Evolutionary conservation across 2,113 vertebrate genomes (phyloP).

Genomic region (Lepidothrix coronata): DNA sequence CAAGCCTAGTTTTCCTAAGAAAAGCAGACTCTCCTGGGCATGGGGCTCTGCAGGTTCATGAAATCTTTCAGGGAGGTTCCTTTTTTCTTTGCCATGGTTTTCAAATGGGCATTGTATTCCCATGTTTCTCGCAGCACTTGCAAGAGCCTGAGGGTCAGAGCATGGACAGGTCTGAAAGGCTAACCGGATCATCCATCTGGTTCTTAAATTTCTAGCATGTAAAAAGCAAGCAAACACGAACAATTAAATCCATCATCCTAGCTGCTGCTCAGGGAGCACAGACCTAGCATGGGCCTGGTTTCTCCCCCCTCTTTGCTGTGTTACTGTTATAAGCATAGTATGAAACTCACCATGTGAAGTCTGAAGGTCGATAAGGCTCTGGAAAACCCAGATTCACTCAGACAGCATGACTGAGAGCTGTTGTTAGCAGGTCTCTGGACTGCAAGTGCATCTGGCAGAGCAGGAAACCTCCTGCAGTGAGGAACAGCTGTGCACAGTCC

Average conservation of each 20-base stretch:
- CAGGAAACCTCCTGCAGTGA: background rate
- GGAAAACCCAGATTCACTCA: background rate
- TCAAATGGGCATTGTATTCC: background rate
- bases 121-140: background rate
- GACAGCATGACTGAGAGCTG: background rate
- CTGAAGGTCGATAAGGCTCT: background rate
- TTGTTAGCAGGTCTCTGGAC: background rate
- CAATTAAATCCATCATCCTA: background rate
- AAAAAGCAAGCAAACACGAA: background rate
- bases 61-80: background rate
- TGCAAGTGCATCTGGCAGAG: background rate
- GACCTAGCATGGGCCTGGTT: rapidly evolving
- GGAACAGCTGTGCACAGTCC: background rate
- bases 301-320: background rate
- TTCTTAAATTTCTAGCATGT: background rate
- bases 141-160: background rate
- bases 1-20: background rate
- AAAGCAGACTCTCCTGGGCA: background rate
- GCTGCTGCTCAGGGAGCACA: background rate
- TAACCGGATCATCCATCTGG: background rate
- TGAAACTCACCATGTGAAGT: background rate
- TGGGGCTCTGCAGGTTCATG: background rate
- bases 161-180: background rate
- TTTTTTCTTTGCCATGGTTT: background rate
- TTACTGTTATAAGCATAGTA: background rate